Percentiles rank a stretch among this genome's conserved stretches.
phyloP scores from a whole-genome alignment of 2,797 vertebrate genomes.

The Coranthus polyacanthus region DNA sequence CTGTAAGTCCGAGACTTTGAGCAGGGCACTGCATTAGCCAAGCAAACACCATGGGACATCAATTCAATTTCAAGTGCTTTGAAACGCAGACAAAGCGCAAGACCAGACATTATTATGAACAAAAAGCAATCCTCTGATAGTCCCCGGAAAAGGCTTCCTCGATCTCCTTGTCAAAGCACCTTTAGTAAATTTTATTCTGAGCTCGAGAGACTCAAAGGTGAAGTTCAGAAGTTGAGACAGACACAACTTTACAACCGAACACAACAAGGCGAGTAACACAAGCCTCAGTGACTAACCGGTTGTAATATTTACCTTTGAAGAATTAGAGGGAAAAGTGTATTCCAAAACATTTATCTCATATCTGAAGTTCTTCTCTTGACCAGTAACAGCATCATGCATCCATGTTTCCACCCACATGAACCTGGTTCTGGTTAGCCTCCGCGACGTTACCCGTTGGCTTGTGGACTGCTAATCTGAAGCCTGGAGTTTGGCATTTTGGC shows the following conservation, averaged over 20 bases:
- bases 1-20: constrained; percentile 26
- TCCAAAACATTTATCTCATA: no score
- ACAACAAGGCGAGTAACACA: neutral
- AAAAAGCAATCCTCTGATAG: constrained; percentile 41
- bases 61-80: constrained; percentile 58
- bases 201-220: constrained; percentile 14
- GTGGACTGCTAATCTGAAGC: no score
- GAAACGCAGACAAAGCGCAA: constrained; percentile 25
- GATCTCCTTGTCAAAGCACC: constrained; percentile 42
- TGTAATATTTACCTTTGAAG: no score
- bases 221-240: constrained; percentile 26
- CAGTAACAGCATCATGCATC: no score
- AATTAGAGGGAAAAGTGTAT: no score
- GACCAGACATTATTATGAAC: constrained; percentile 51
- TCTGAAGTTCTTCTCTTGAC: no score
- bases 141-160: constrained; percentile 31
- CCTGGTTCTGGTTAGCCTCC: no score
- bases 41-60: constrained; percentile 53
- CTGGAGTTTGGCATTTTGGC: no score
- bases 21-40: constrained; percentile 44
- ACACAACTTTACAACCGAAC: constrained; percentile 19
- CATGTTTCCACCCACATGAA: no score
- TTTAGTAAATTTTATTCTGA: constrained; percentile 35
- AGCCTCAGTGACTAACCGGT: neutral
- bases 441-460: no score